Percentiles rank a stretch among this genome's conserved stretches.
Conservation (phyloP, 2,888 invertebrate genomes). For the Phalangium opilio region DNA sequence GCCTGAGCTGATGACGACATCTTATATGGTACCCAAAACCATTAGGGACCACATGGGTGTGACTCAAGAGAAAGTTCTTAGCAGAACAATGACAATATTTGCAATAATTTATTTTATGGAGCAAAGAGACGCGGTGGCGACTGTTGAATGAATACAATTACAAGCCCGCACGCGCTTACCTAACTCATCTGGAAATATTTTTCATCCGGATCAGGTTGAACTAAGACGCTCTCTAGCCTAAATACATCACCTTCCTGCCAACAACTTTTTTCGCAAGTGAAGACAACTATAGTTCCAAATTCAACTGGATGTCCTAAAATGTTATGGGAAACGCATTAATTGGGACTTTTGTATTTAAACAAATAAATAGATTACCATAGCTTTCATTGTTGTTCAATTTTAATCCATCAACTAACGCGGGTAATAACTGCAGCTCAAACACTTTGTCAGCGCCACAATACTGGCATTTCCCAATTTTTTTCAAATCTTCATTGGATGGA, state of each 20-base stretch:
- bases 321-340: no score
- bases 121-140: no score
- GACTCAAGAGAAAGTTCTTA: no score
- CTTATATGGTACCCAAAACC: no score
- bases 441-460: conserved; percentile 53
- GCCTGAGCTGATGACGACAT: no score
- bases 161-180: no score
- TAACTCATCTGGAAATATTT: background rate
- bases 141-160: no score
- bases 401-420: conserved; percentile 50
- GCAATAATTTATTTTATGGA: no score
- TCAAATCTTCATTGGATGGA: background rate
- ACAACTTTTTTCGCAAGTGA: conserved; percentile 43
- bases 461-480: conserved; percentile 34
- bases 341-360: no score
- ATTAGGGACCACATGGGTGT: no score
- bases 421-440: conserved; percentile 70
- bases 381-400: background rate
- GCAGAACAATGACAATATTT: no score
- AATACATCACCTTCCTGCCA: background rate
- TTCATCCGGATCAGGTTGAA: conserved; percentile 1
- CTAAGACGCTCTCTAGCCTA: background rate
- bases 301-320: conserved; percentile 41
- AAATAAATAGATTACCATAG: background rate
- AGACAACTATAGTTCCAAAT: conserved; percentile 71